A percentile compares a stretch with the other conserved stretches of the same genome.
Conservation (phyloP, 1,140 invertebrate species). For the Listronotus oregonensis region DNA sequence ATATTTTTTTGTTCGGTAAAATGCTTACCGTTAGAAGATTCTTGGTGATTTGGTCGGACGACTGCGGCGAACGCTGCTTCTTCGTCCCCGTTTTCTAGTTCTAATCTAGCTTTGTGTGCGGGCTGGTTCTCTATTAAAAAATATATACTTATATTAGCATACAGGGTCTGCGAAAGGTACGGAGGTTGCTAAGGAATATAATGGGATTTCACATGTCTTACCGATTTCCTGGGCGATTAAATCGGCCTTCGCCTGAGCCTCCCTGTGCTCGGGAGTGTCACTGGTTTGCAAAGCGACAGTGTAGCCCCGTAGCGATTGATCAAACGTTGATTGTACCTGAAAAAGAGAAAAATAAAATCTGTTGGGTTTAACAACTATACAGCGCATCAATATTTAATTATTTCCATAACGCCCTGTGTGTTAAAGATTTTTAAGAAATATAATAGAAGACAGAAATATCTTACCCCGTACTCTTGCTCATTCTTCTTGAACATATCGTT, state of each 20-base stretch:
- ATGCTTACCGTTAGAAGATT: constrained; percentile 17
- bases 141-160: neutral
- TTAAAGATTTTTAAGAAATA: too few species aligned
- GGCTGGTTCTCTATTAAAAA: constrained; percentile 70
- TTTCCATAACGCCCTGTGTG: too few species aligned
- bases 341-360: neutral
- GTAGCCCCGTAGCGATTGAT: constrained; percentile 87
- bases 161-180: neutral
- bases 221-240: constrained; percentile 86
- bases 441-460: constrained; percentile 42
- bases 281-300: constrained; percentile 84
- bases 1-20: neutral
- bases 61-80: constrained; percentile 84
- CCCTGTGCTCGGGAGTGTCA: constrained; percentile 83
- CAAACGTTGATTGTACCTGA: constrained; percentile 62
- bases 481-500: constrained; percentile 95
- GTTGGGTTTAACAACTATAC: neutral
- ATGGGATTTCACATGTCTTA: neutral
- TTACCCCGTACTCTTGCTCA: constrained; percentile 86
- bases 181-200: neutral
- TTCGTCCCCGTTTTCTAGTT: constrained; percentile 90
- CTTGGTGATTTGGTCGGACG: constrained; percentile 57
- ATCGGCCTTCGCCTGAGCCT: constrained; percentile 81
- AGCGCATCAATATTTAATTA: too few species aligned
- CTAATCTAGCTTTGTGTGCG: constrained; percentile 76